Percentiles rank a stretch among this genome's conserved stretches.
These are phyloP conservation scores for Myotis brandtii DNA, from an alignment of 2,113 vertebrate species.

Conservation along the genomic window DNA sequence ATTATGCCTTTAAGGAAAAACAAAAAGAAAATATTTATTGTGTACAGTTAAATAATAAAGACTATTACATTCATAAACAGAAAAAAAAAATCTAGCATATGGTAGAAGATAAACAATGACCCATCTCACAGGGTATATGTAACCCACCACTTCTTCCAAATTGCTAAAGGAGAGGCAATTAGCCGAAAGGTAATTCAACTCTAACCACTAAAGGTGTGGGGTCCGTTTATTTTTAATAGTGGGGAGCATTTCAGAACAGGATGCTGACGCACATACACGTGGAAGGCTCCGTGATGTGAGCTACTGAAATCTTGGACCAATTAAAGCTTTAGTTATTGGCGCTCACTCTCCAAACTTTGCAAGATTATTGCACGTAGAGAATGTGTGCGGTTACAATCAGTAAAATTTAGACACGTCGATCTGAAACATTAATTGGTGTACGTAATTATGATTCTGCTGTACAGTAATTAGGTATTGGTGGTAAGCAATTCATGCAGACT, in stretches of 20 bases:
- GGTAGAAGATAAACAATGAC: conserved; percentile 9
- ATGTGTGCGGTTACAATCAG: not conserved
- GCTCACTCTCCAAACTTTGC: conserved; percentile 23
- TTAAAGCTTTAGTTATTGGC: not conserved
- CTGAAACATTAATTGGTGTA: not conserved
- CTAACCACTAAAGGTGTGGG: not conserved
- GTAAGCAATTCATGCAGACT: not conserved
- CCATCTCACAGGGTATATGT: not conserved
- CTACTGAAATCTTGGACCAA: conserved; percentile 21
- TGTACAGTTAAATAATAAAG: conserved; percentile 6
- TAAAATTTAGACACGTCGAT: conserved; percentile 33
- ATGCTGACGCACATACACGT: not conserved
- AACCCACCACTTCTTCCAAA: conserved; percentile 30
- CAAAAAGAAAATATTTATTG: not conserved
- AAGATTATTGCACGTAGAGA: not conserved
- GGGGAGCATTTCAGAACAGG: not conserved
- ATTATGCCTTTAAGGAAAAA: not conserved
- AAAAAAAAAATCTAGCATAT: not conserved
- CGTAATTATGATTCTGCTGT: conserved; percentile 37
- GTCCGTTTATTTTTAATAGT: conserved; percentile 40
- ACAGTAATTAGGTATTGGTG: not conserved
- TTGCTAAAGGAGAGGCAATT: not conserved
- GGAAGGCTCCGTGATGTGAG: not conserved
- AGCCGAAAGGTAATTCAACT: not conserved
- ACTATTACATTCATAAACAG: not conserved